Base-by-base conservation (phyloP, 1,140 invertebrate genomes). In the Gonatopus flavifemur region DNA sequence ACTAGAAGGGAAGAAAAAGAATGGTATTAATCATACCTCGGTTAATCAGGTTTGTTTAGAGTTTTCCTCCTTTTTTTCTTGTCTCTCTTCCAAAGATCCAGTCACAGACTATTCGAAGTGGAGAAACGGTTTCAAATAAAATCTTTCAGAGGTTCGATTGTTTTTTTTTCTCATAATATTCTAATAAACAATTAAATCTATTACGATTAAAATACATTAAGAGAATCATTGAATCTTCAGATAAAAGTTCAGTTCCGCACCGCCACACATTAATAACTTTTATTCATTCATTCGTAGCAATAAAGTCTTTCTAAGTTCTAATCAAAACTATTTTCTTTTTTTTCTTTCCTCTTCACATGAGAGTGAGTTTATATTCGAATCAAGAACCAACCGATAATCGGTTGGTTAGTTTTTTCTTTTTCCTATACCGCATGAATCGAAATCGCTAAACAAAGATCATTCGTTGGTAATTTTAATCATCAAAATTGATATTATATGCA, bases 391-490 rank as follows among this genome's bases (percentile, higher is more conserved):
- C n/a, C n/a, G n/a, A n/a, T n/a, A 61, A 40, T 49, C 55, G 45
- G 38, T 63, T 56, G 20, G 13, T 44, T 36, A 47, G 31, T 37
- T 59, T n/a, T n/a, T n/a, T n/a, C n/a, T n/a, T n/a, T n/a, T n/a
- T n/a, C n/a, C n/a, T n/a, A n/a, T n/a, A n/a, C n/a, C n/a, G n/a
- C n/a, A n/a, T n/a, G n/a, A n/a, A n/a, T n/a, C n/a, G n/a, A n/a
- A n/a, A n/a, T n/a, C n/a, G n/a, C n/a, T n/a, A n/a, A n/a, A n/a
- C n/a, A n/a, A 47, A 43, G 37, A 58, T 62, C 25, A 58, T 12
- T 57, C 56, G 62, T 67, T 60, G 61, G 61, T 62, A 49, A 62
- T 38, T 53, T 65, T 52, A 55, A 49, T 55, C 48, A 50, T 53
- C 37, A 62, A 62, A 52, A 62, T n/a, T 43, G 53, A 60, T 54